Evolutionary conservation across 2,797 vertebrate genomes (phyloP).

Genomic region (Australoheros facetus): DNA sequence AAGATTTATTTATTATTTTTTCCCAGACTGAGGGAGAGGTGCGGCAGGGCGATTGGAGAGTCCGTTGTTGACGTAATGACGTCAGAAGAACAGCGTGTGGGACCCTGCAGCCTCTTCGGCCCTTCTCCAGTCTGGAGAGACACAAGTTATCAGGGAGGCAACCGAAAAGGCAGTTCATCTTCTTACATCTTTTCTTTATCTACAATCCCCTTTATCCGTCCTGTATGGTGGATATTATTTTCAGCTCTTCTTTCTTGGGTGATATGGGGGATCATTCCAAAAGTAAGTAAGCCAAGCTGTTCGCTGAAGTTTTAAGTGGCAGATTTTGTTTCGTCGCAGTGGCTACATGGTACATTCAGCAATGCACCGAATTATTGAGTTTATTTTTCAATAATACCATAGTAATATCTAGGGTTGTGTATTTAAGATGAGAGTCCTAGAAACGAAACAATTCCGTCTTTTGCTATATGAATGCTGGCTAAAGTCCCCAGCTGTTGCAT

Average conservation of each 20-base stretch:
- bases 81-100: constrained; percentile 82
- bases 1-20: constrained; percentile 17
- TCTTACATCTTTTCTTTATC: constrained; percentile 80
- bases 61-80: constrained; percentile 81
- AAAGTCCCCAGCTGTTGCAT: constrained; percentile 49
- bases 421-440: neutral
- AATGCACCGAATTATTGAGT: constrained; percentile 2
- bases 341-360: constrained; percentile 9
- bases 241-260: constrained; percentile 91
- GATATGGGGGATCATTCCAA: constrained; percentile 98
- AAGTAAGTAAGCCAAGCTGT: constrained; percentile 85
- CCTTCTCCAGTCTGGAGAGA: constrained; percentile 77
- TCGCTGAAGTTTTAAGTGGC: constrained; percentile 16
- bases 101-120: constrained; percentile 79
- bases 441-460: neutral
- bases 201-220: constrained; percentile 73
- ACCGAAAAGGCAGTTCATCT: constrained; percentile 78
- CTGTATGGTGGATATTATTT: constrained; percentile 98
- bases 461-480: neutral
- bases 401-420: neutral
- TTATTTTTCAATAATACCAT: neutral
- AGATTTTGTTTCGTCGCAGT: constrained; percentile 43
- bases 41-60: constrained; percentile 58
- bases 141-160: constrained; percentile 84
- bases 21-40: neutral